Conservation (phyloP, 2,797 vertebrate species). For the Lepus townsendii region DNA sequence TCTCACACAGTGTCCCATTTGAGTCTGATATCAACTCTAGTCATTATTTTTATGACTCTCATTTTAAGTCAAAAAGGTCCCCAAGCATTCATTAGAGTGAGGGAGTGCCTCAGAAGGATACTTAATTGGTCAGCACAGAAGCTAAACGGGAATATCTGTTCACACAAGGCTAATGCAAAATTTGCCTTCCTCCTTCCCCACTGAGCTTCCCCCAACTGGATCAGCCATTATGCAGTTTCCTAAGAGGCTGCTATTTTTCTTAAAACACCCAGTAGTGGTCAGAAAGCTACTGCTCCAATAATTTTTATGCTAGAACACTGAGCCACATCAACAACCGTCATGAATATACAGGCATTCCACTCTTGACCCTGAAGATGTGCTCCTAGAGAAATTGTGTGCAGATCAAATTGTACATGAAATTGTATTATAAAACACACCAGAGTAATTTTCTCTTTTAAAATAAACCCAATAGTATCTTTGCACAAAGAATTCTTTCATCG, state of each 20-base stretch:
- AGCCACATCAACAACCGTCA: background rate
- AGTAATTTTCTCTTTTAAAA: slow-evolving; percentile 46
- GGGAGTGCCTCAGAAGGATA: background rate
- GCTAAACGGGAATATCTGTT: background rate
- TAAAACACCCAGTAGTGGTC: background rate
- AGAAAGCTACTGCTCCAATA: background rate
- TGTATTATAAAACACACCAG: slow-evolving; percentile 34
- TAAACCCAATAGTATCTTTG: slow-evolving; percentile 10
- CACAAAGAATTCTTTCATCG: slow-evolving; percentile 56
- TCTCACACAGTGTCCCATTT: background rate
- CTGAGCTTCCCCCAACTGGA: background rate
- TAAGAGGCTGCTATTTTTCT: background rate
- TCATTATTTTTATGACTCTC: slow-evolving; percentile 16
- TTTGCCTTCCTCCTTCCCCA: background rate
- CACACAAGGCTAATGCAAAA: background rate
- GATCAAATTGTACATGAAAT: slow-evolving; percentile 46
- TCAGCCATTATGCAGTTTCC: slow-evolving; percentile 1
- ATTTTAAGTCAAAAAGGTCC: background rate
- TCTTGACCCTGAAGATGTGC: slow-evolving; percentile 42
- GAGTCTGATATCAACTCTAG: background rate
- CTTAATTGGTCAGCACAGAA: background rate
- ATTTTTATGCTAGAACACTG: background rate
- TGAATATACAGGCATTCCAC: slow-evolving; percentile 10
- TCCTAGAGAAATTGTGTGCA: slow-evolving; percentile 50
- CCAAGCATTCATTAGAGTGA: background rate